A percentile compares a stretch with the other conserved stretches of the same genome.
Conservation (phyloP, 2,888 invertebrate genomes). For the Balanococcus diminutus region DNA sequence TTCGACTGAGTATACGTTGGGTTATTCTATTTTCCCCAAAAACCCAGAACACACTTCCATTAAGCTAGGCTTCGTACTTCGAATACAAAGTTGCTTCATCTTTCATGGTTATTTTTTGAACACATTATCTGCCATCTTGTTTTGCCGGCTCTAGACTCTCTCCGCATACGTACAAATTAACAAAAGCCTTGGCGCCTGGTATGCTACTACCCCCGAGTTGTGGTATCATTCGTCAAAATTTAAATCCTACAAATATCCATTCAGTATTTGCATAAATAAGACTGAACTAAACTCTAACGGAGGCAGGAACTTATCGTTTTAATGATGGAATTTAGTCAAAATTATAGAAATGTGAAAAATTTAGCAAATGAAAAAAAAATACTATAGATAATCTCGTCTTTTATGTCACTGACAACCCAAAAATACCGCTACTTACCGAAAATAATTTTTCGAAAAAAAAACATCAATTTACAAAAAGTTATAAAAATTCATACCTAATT, state of each 20-base stretch:
- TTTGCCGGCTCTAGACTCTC: not conserved
- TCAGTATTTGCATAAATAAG: not conserved
- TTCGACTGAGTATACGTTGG: not conserved
- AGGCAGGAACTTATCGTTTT: not conserved
- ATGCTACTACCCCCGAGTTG: not conserved
- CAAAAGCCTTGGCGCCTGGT: not conserved
- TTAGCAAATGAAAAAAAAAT: too few relatives aligned
- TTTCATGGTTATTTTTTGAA: conserved; percentile 2
- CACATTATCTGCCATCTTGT: not conserved
- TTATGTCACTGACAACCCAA: too few relatives aligned
- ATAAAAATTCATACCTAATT: too few relatives aligned
- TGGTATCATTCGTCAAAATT: not conserved
- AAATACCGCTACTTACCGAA: too few relatives aligned
- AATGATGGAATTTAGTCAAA: not conserved
- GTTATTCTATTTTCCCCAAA: not conserved
- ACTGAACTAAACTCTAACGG: too few relatives aligned
- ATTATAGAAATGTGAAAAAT: too few relatives aligned
- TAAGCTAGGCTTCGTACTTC: not conserved
- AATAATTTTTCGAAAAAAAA: too few relatives aligned
- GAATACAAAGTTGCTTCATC: not conserved
- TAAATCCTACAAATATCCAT: not conserved
- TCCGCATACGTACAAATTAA: not conserved
- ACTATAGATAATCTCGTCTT: too few relatives aligned
- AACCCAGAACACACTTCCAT: not conserved
- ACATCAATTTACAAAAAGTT: too few relatives aligned